Conservation (phyloP, 2,797 vertebrate genomes). For the Gephyroberyx darwinii region DNA sequence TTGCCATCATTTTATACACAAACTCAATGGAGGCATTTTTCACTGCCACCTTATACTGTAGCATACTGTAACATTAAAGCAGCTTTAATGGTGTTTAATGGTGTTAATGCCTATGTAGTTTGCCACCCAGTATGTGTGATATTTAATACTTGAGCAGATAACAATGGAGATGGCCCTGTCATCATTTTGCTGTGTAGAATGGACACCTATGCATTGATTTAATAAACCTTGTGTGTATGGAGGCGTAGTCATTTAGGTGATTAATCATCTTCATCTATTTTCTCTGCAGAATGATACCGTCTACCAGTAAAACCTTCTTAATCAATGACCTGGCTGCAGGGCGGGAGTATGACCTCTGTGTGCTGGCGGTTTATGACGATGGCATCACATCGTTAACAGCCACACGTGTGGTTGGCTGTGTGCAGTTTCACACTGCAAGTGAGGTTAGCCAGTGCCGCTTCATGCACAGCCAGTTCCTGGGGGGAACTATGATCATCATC, state of each 20-base stretch:
- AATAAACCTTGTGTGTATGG: conserved; percentile 43
- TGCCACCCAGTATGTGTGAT: conserved; percentile 34
- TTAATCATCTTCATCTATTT: conserved; percentile 48
- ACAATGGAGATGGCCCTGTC: conserved; percentile 10
- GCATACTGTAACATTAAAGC: conserved; percentile 39
- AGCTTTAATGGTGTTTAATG: conserved; percentile 57
- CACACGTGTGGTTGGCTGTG: conserved; percentile 89
- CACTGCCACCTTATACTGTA: conserved; percentile 32
- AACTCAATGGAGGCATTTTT: conserved; percentile 44
- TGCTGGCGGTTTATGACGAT: conserved; percentile 90
- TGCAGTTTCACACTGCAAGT: conserved; percentile 89
- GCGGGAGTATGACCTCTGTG: conserved; percentile 90
- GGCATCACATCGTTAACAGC: conserved; percentile 89
- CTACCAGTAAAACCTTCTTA: conserved; percentile 89
- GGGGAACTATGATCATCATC: conserved; percentile 90
- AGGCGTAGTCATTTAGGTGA: conserved; percentile 45
- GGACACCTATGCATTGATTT: conserved; percentile 56
- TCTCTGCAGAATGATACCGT: conserved; percentile 89
- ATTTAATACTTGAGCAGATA: conserved; percentile 29
- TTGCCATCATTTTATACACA: conserved; percentile 45
- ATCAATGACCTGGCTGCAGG: conserved; percentile 92
- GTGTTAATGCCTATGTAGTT: conserved; percentile 31
- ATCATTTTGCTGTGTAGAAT: conserved; percentile 42
- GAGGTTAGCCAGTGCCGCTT: conserved; percentile 88
- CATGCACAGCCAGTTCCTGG: conserved; percentile 89